A percentile compares a stretch with the other conserved stretches of the same genome.
phyloP scores from a whole-genome alignment of 2,888 invertebrate genomes.

The Prostheceraeus crozeri region DNA sequence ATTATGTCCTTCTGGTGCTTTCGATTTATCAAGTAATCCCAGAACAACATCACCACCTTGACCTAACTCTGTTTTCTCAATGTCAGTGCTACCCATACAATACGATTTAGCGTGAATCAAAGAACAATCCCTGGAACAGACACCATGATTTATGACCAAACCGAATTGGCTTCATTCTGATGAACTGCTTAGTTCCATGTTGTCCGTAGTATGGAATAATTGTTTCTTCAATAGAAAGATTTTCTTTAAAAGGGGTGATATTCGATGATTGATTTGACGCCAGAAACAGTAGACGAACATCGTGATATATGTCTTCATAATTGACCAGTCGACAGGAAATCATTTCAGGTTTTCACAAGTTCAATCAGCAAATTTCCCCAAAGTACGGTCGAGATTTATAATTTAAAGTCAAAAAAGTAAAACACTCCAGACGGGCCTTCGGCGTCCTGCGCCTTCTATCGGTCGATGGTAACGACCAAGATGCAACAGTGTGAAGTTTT shows the following conservation, averaged over 20 bases:
- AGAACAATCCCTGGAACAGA: slow-evolving; percentile 8
- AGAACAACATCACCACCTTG: slow-evolving; percentile 23
- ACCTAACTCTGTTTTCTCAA: slow-evolving; percentile 13
- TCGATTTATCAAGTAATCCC: slow-evolving; percentile 1
- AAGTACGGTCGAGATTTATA: too few species aligned
- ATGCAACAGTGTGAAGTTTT: too few species aligned
- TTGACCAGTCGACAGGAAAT: too few species aligned
- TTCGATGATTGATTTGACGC: background rate
- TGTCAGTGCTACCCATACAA: slow-evolving; percentile 11
- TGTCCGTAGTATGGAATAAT: slow-evolving; percentile 53
- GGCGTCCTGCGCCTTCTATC: too few species aligned
- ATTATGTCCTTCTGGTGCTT: background rate
- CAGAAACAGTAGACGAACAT: too few species aligned
- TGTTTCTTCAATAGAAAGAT: slow-evolving; percentile 46
- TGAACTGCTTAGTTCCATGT: slow-evolving; percentile 42
- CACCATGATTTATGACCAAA: slow-evolving; percentile 43
- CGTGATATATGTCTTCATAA: too few species aligned
- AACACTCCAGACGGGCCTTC: too few species aligned
- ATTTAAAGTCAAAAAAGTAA: too few species aligned
- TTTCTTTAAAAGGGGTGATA: slow-evolving; percentile 14
- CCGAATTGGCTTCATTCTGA: slow-evolving; percentile 42
- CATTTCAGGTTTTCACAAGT: too few species aligned
- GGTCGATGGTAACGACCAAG: too few species aligned
- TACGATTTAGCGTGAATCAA: slow-evolving; percentile 5
- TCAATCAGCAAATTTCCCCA: too few species aligned